phyloP scores from a whole-genome alignment of 2,888 invertebrate species.

The Aquatica leii region DNA sequence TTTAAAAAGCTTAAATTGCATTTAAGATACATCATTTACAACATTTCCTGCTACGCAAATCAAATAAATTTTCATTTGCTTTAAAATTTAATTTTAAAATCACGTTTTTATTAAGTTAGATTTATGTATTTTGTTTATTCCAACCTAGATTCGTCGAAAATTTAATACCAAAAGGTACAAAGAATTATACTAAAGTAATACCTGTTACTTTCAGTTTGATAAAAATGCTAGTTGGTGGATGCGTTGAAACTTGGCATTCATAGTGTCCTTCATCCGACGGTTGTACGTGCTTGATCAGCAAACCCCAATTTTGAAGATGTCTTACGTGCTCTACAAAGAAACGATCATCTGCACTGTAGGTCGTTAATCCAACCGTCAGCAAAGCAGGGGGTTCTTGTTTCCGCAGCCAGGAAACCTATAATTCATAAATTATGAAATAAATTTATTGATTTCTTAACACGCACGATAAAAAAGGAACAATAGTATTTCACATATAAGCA shows the following conservation, averaged over 20 bases:
- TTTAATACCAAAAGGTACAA: no score
- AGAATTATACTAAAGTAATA: no score
- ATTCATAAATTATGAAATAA: slow-evolving; percentile 29
- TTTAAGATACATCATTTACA: no score
- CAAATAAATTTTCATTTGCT: no score
- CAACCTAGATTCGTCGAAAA: no score
- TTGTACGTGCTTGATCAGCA: slow-evolving; percentile 74
- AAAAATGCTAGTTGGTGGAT: slow-evolving; percentile 78
- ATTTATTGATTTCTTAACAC: no score
- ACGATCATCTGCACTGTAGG: slow-evolving; percentile 72
- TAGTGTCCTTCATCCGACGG: slow-evolving; percentile 76
- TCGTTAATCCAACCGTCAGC: slow-evolving; percentile 71
- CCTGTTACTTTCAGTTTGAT: slow-evolving; percentile 78
- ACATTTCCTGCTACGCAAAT: no score
- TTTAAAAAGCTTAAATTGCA: no score
- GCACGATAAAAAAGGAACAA: no score
- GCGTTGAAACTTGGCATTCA: slow-evolving; percentile 83
- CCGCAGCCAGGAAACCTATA: slow-evolving; percentile 74
- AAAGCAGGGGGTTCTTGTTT: slow-evolving; percentile 68
- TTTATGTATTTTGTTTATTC: no score
- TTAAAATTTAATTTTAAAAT: no score
- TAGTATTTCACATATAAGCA: neutral
- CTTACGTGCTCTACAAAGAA: slow-evolving; percentile 70
- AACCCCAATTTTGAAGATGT: slow-evolving; percentile 70
- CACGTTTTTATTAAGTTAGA: no score